Base-by-base conservation (phyloP, 2,797 vertebrate genomes). In the Poecilia wingei region DNA sequence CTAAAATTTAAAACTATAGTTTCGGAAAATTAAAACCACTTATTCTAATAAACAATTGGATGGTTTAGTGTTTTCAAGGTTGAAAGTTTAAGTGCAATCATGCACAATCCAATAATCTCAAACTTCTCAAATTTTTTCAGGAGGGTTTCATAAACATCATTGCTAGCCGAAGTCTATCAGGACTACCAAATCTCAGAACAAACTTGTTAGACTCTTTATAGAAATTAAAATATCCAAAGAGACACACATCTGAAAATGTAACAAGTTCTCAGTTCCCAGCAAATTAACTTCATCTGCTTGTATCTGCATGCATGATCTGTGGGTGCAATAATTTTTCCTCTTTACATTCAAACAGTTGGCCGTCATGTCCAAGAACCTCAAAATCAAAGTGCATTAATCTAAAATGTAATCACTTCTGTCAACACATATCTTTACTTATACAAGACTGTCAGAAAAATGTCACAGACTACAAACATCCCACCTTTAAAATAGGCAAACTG, bases 401-500 rank as follows among this genome's bases (percentile, higher is more conserved):
- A 64, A 64, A 22, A 68, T 68, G 5, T 41, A 45, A n/a, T 45
- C 68, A 70, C 41, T 45, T 45, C 22, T n/a, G 10, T 69, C 66
- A 69, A 25, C 5, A 6, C 25, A 43, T 43, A 12, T 39, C 1
- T 41, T 39, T 22, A 66, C 20, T 41, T 12, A 3, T 66, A 66
- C 20, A 25, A 1, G 2, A 66, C 45, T 46, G 13, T 33, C 33
- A 36, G 57, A 76, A 25, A 70, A 69, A 16, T 39, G 36, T 20
- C 3, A 36, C 51, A 53, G 9, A 39, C 47, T 2, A 13, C 2
- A 36, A 51, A 72, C 9, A 22, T 25, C 79, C 80, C 92, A 99
- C 98, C 94, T 94, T 96, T 96, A 92, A 97, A 99, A 92, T 98
- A 98, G 79, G 98, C 96, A 71, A 98, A 99, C 94, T 99, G 98